phyloP scores from a whole-genome alignment of 2,113 vertebrate species.

The Tylochromis polylepis region DNA sequence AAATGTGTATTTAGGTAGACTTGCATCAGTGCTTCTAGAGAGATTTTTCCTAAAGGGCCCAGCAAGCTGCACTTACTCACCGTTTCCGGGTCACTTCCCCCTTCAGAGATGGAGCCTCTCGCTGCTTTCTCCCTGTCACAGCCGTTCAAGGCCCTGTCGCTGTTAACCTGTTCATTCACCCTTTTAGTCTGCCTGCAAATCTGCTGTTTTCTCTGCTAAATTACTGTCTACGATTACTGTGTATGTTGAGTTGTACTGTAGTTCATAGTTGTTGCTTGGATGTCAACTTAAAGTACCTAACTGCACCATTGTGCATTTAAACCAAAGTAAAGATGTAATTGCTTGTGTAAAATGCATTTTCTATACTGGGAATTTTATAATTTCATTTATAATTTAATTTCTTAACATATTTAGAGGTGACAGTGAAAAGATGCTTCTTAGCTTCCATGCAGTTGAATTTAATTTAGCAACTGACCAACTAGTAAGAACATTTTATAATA shows the following conservation, averaged over 20 bases:
- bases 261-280: neutral
- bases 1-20: constrained; percentile 33
- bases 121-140: constrained; percentile 65
- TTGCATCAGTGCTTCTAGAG: constrained; percentile 40
- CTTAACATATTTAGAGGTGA: neutral
- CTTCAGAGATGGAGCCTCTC: constrained; percentile 56
- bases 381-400: neutral
- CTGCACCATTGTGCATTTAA: neutral
- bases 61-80: constrained; percentile 51
- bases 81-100: constrained; percentile 70
- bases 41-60: constrained; percentile 44
- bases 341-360: neutral
- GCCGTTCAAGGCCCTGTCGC: constrained; percentile 50
- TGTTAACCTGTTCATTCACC: constrained; percentile 66
- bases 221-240: constrained; percentile 23
- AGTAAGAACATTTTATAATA: neutral
- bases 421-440: neutral
- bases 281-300: neutral
- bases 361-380: neutral
- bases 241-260: neutral
- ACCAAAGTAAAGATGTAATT: neutral
- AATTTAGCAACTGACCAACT: neutral
- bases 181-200: constrained; percentile 56
- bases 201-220: constrained; percentile 45
- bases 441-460: neutral